Percentiles rank a stretch among this genome's conserved stretches.
Conservation (phyloP, 2,797 vertebrate genomes). For the Micrastur ruficollis region DNA sequence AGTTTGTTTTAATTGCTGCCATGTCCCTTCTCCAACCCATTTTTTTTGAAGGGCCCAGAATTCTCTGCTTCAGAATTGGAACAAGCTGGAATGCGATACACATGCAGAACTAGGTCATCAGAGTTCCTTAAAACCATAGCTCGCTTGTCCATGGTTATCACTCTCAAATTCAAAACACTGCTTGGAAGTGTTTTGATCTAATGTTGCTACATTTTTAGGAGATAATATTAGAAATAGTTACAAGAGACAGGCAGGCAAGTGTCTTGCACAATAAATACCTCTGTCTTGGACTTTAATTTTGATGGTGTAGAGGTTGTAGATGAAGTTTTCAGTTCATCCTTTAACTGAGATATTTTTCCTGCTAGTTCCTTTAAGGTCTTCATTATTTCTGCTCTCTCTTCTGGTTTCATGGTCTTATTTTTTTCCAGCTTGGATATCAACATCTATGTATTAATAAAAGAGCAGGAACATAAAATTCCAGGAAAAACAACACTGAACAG, state of each 20-base stretch:
- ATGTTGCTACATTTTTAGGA: background rate
- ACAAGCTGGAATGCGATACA: background rate
- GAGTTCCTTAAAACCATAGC: background rate
- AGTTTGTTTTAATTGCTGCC: background rate
- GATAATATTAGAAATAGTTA: background rate
- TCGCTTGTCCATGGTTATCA: background rate
- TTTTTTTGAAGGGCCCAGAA: background rate
- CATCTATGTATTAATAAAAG: constrained; percentile 76
- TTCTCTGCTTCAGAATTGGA: background rate
- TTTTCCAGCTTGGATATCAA: constrained; percentile 96
- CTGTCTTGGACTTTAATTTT: constrained; percentile 89
- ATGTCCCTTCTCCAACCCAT: background rate
- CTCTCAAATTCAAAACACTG: background rate
- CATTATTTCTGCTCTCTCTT: constrained; percentile 94
- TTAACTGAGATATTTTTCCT: constrained; percentile 92
- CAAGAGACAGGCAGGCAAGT: background rate
- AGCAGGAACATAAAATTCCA: background rate
- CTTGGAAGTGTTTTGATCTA: background rate
- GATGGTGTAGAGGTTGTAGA: constrained; percentile 75
- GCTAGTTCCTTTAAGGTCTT: constrained; percentile 94
- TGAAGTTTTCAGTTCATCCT: constrained; percentile 90
- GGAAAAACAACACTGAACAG: background rate
- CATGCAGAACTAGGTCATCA: background rate
- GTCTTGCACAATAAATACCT: constrained; percentile 74
- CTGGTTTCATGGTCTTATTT: constrained; percentile 90